phyloP scores from a whole-genome alignment of 2,888 invertebrate genomes.

The Drosophila eohydei region DNA sequence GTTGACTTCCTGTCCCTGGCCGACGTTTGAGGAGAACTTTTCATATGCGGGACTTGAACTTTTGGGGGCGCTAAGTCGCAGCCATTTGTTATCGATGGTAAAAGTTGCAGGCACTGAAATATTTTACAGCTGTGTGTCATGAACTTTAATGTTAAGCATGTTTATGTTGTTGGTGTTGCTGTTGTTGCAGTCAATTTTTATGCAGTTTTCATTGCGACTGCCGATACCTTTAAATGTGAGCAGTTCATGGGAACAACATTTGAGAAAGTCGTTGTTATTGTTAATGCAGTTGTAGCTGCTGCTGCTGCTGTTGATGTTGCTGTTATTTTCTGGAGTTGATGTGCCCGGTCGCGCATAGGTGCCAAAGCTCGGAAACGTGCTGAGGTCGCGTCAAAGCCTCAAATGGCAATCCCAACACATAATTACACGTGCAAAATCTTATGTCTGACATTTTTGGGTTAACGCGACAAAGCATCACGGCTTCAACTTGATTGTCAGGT shows the following conservation, averaged over 20 bases:
- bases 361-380: slow-evolving; percentile 55
- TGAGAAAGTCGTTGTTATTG: slow-evolving; percentile 70
- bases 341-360: slow-evolving; percentile 27
- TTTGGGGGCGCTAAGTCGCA: slow-evolving; percentile 75
- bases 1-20: slow-evolving; percentile 68
- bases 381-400: slow-evolving; percentile 50
- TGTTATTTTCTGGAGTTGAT: slow-evolving; percentile 17
- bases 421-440: slow-evolving; percentile 65
- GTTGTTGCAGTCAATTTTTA: slow-evolving; percentile 30
- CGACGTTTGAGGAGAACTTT: slow-evolving; percentile 61
- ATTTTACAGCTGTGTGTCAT: slow-evolving; percentile 79
- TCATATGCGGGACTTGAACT: slow-evolving; percentile 75
- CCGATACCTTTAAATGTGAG: slow-evolving; percentile 73
- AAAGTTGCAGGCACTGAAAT: slow-evolving; percentile 71
- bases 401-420: slow-evolving; percentile 53
- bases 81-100: slow-evolving; percentile 76
- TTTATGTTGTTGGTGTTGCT: slow-evolving; percentile 21
- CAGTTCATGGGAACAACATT: slow-evolving; percentile 73
- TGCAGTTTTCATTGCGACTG: slow-evolving; percentile 64
- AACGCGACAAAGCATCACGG: slow-evolving; percentile 62
- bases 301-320: slow-evolving; percentile 32
- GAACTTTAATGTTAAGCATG: slow-evolving; percentile 75
- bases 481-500: slow-evolving; percentile 32
- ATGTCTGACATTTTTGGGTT: slow-evolving; percentile 72
- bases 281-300: slow-evolving; percentile 36